These are phyloP conservation scores for Serranus cabrilla DNA, from an alignment of 2,797 vertebrate species.

Conservation along the genomic window DNA sequence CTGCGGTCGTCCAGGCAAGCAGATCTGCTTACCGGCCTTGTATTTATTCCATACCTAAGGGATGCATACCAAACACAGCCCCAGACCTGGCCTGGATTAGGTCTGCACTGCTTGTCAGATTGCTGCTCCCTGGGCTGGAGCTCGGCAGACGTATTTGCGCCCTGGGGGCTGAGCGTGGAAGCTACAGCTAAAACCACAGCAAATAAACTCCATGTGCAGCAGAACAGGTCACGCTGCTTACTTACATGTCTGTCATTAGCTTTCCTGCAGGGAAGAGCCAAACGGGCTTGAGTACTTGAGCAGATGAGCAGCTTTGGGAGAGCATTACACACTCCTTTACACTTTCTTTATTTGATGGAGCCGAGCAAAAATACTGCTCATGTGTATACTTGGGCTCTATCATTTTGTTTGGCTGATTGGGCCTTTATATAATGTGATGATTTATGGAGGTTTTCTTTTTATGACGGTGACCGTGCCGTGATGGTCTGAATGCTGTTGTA, in stretches of 20 bases:
- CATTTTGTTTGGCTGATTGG: neutral
- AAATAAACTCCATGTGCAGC: slow-evolving; percentile 81
- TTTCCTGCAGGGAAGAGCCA: slow-evolving; percentile 63
- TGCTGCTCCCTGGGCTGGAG: slow-evolving; percentile 77
- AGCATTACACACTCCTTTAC: slow-evolving; percentile 44
- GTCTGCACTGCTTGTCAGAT: slow-evolving; percentile 81
- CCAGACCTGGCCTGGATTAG: slow-evolving; percentile 85
- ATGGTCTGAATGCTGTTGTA: neutral
- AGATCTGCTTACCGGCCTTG: slow-evolving; percentile 74
- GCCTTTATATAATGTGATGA: neutral
- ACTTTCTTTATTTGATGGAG: slow-evolving; percentile 46
- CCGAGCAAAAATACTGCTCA: neutral
- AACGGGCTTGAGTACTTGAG: slow-evolving; percentile 57
- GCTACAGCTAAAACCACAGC: slow-evolving; percentile 71
- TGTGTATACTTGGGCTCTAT: neutral
- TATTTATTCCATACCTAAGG: slow-evolving; percentile 83
- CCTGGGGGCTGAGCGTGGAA: slow-evolving; percentile 66
- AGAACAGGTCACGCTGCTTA: slow-evolving; percentile 77
- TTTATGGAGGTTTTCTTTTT: slow-evolving; percentile 5
- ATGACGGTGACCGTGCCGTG: neutral
- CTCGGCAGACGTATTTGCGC: slow-evolving; percentile 66
- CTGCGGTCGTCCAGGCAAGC: slow-evolving; percentile 62
- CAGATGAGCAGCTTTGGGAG: slow-evolving; percentile 65
- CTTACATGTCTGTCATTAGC: slow-evolving; percentile 79
- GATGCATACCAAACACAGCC: slow-evolving; percentile 88